Evolutionary conservation across 2,797 vertebrate species (phyloP), one percentile per base, ranked within the genome.

Genomic region (Buceros bicornis): DNA sequence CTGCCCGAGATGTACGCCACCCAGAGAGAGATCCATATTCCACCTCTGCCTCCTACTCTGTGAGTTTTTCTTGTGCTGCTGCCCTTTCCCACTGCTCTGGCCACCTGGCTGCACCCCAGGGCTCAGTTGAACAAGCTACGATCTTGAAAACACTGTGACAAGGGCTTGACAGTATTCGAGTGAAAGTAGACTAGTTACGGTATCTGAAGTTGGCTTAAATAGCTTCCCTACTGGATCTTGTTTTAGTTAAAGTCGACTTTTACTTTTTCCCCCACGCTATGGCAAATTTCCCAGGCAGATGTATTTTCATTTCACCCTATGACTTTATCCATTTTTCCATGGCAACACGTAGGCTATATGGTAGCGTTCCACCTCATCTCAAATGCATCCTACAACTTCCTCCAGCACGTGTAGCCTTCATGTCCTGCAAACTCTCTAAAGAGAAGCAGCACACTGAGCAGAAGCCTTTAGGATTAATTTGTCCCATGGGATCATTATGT

Each of bases 201-300:
- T 66, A 93, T 89, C 82, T 92, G 83, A 95, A 91, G 91, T 69
- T 90, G 91, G 89, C 67, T 77, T 82, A 45, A 90, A 74, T 56
- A 87, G 35, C 71, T 87, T 72, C 81, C 53, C 67, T 87, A 80
- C 70, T 80, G 80, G 80, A 93, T 84, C 42, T 51, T 93, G 77
- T 43, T 95, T 90, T 88, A 87, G 53, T 85, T 81, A 31, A 81
- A 83, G 69, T 81, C 58, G 91, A 33, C n/a, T 66, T 85, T 35
- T 67, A 26, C 35, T 54, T 92, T 81, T 26, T 6, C 2, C 35
- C 40, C 35, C 19, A 80, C 0, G 0, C 60, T 43, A 77, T 47
- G 88, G 88, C 82, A 96, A 76, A 90, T 93, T 96, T 96, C 90
- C 93, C 85, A 94, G 80, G 53, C 86, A 89, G 82, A 96, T 82